These are phyloP conservation scores for Montifringilla adamsi DNA, from an alignment of 2,113 vertebrate genomes.

Conservation along the genomic window DNA sequence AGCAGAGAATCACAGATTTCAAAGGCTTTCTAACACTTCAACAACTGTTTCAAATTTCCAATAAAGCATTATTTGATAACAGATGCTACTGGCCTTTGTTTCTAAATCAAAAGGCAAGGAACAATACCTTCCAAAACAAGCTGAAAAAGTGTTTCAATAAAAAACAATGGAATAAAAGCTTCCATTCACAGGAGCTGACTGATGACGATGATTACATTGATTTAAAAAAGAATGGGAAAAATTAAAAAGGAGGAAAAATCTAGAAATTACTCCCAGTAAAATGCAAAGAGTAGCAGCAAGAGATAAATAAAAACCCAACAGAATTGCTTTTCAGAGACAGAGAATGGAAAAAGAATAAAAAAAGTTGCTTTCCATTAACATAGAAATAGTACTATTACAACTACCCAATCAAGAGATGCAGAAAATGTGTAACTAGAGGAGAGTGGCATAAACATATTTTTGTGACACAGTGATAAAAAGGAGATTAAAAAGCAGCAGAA, in stretches of 20 bases:
- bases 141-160: not conserved
- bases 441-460: not conserved
- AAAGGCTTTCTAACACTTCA: not conserved
- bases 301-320: not conserved
- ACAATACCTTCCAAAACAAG: not conserved
- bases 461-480: not conserved
- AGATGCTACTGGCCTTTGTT: not conserved
- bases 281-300: not conserved
- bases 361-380: slow-evolving; percentile 12
- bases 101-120: slow-evolving; percentile 1
- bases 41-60: not conserved
- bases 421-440: slow-evolving; percentile 6
- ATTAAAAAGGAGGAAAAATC: not conserved
- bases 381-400: not conserved
- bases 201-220: not conserved
- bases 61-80: not conserved
- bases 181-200: not conserved
- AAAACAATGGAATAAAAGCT: not conserved
- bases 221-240: not conserved
- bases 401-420: not conserved
- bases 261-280: slow-evolving; percentile 1
- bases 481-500: not conserved
- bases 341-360: not conserved
- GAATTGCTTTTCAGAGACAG: not conserved
- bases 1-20: not conserved